Evolutionary conservation across 1,140 invertebrate genomes (phyloP), one percentile per base, ranked within the genome.

Genomic region (Hestina assimilis): DNA sequence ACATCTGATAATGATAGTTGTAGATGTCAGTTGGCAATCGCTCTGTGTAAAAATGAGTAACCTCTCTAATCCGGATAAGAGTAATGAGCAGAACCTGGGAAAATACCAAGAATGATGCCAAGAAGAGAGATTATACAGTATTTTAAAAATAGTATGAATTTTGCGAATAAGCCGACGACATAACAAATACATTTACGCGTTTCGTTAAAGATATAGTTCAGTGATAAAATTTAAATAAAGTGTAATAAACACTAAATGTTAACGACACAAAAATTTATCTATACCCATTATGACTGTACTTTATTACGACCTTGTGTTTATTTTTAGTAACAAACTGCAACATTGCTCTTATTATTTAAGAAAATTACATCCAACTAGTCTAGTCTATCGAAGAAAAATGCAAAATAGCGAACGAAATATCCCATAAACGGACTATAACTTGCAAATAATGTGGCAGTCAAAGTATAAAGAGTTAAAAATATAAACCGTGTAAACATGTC

Each of bases 391-490:
- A 26, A 21, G 20, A 33, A 50, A 58, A 42, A 79, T 76, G 69
- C 69, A 79, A 75, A 78, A 72, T 60, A 7, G 21, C 41, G 71
- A 62, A 61, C 69, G 73, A 63, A 69, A 57, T 60, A 41, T 33
- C 15, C 45, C 54, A 66, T 77, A 73, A 74, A 78, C 69, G 63
- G 66, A 66, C 53, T 55, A 26, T 24, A 42, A 56, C 50, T 60
- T 50, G 72, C 47, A 74, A 62, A 78, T 74, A 78, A 79, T 78
- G 69, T 62, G 57, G 42, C 45, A 50, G 60, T 59, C 57, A 59
- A 62, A 69, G 69, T 75, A 72, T 79, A 74, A 74, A 79, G 74
- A 55, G 23, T 53, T 55, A 69, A 56, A 79, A 65, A 65, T 83
- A 79, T 69, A 66, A 60, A 50, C 41, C 42, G 33, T 58, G 70